Conservation (phyloP, 1,140 invertebrate species). For the Neodiprion virginianus region DNA sequence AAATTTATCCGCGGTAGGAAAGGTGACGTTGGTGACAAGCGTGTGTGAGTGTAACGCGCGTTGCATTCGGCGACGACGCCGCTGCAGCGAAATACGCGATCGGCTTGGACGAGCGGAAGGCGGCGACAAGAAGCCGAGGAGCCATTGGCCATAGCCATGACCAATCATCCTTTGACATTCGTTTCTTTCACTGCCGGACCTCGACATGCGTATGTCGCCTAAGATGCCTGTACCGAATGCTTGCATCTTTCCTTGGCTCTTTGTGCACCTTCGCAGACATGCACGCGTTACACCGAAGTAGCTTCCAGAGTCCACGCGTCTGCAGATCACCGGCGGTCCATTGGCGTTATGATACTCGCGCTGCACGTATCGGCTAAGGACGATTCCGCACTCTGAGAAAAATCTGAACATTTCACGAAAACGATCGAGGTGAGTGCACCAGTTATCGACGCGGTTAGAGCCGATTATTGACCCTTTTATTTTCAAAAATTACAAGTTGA, state of each 20-base stretch:
- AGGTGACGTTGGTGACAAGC: no score
- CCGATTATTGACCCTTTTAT: no score
- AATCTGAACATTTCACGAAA: no score
- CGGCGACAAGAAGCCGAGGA: slow-evolving; percentile 42
- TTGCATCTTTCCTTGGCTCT: slow-evolving; percentile 19
- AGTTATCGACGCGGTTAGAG: no score
- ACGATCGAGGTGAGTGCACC: no score
- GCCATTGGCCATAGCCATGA: slow-evolving; percentile 57
- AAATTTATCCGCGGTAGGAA: no score
- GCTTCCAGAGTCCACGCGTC: background rate
- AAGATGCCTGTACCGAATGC: no score
- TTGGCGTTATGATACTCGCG: background rate
- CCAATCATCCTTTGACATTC: slow-evolving; percentile 61
- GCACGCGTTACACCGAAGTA: background rate
- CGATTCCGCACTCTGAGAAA: no score
- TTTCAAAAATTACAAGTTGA: no score
- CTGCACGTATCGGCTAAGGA: background rate
- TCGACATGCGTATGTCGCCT: slow-evolving; percentile 26
- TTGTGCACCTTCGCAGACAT: slow-evolving; percentile 23
- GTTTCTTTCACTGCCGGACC: slow-evolving; percentile 42
- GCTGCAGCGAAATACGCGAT: slow-evolving; percentile 54
- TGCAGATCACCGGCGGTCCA: background rate
- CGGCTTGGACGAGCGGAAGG: slow-evolving; percentile 45
- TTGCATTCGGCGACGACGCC: background rate
- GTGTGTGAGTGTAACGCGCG: no score